Conservation (phyloP, 2,888 invertebrate species). For the Chloromyia formosa region DNA sequence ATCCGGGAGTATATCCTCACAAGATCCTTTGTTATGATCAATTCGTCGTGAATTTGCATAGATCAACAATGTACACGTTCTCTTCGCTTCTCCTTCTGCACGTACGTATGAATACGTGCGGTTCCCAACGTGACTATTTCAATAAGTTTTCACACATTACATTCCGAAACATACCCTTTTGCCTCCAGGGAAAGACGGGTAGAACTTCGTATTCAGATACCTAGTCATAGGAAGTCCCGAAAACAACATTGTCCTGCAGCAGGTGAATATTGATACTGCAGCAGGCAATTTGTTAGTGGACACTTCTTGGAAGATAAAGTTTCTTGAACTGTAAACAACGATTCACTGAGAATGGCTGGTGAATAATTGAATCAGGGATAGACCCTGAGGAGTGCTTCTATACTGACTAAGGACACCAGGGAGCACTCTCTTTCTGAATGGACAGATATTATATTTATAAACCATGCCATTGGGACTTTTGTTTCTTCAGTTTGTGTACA, state of each 20-base stretch:
- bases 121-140: background rate
- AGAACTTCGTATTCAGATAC: too few relatives aligned
- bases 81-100: too few relatives aligned
- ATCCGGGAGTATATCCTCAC: too few relatives aligned
- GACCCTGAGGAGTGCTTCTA: background rate
- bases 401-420: background rate
- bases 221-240: too few relatives aligned
- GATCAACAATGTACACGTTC: too few relatives aligned
- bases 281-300: background rate
- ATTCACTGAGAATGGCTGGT: background rate
- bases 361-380: conserved; percentile 19
- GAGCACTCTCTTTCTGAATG: background rate
- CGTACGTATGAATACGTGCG: background rate
- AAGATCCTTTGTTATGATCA: too few relatives aligned
- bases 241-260: background rate
- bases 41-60: background rate
- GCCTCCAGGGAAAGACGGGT: background rate
- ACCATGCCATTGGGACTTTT: background rate
- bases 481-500: background rate
- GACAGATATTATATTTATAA: background rate
- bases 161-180: background rate
- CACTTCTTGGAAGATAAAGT: background rate
- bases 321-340: conserved; percentile 24
- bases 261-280: too few relatives aligned
- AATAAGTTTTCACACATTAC: background rate